phyloP scores from a whole-genome alignment of 2,113 vertebrate genomes.

The Hippopotamus amphibius region DNA sequence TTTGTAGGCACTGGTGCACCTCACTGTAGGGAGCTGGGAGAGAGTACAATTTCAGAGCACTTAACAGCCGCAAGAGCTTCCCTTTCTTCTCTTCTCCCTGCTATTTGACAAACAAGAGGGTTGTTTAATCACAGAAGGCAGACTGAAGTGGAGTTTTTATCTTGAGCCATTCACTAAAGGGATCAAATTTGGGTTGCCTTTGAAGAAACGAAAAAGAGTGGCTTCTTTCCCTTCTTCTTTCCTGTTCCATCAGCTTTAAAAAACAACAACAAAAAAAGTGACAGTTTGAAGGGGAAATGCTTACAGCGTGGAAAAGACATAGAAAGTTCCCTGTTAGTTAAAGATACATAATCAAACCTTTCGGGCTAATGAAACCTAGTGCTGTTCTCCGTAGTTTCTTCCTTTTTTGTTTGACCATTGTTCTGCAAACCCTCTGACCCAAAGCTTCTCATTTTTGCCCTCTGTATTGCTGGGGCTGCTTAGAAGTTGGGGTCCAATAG shows the following conservation, averaged over 20 bases:
- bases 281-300: conserved; percentile 40
- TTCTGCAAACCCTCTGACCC: background rate
- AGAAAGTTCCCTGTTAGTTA: background rate
- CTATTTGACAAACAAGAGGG: conserved; percentile 71
- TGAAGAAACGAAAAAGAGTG: conserved; percentile 64
- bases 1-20: background rate
- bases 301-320: background rate
- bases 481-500: background rate
- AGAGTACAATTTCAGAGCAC: background rate
- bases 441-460: background rate
- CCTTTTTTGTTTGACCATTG: background rate
- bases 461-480: background rate
- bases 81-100: conserved; percentile 49
- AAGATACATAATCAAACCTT: background rate
- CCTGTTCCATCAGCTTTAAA: conserved; percentile 14
- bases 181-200: conserved; percentile 76
- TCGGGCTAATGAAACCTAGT: background rate
- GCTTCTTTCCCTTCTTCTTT: conserved; percentile 16
- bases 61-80: background rate
- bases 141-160: conserved; percentile 71
- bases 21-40: background rate
- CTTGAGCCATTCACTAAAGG: conserved; percentile 58
- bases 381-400: background rate
- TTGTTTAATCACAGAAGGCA: conserved; percentile 76
- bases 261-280: background rate